A percentile compares a stretch with the other conserved stretches of the same genome.
phyloP scores from a whole-genome alignment of 2,888 invertebrate species.

The Coelinius sp. region DNA sequence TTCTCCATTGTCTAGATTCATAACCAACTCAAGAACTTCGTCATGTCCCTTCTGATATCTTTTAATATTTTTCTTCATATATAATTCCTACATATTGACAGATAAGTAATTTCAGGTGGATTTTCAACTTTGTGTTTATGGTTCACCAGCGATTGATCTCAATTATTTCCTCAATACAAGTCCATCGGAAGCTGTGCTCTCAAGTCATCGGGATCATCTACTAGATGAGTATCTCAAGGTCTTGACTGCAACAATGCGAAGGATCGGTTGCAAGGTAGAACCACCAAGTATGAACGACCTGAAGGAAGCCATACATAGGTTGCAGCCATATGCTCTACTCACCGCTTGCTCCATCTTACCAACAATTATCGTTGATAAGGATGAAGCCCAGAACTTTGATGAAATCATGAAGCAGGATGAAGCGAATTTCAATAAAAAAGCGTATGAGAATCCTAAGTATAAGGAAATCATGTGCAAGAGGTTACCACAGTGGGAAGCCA shows the following conservation, averaged over 20 bases:
- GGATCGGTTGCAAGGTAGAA: constrained; percentile 54
- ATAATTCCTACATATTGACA: no score
- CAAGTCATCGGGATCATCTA: constrained; percentile 48
- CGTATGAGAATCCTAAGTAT: constrained; percentile 43
- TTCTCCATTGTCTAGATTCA: constrained; percentile 47
- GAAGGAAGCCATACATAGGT: constrained; percentile 46
- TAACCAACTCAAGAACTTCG: constrained; percentile 57
- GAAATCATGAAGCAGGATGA: constrained; percentile 52
- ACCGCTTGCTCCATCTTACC: constrained; percentile 56
- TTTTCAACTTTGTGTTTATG: constrained; percentile 70
- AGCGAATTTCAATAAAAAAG: constrained; percentile 46
- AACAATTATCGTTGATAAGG: constrained; percentile 55
- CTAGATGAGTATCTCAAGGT: constrained; percentile 55
- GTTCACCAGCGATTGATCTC: constrained; percentile 70
- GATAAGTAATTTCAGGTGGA: constrained; percentile 73
- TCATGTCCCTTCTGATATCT: background rate
- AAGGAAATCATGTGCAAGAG: constrained; percentile 52
- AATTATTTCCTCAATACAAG: constrained; percentile 71
- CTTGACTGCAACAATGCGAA: constrained; percentile 54
- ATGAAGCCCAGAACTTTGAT: constrained; percentile 51
- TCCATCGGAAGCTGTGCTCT: constrained; percentile 47
- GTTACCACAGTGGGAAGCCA: constrained; percentile 52
- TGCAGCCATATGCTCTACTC: constrained; percentile 51
- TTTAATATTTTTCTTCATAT: background rate
- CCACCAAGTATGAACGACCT: constrained; percentile 55